Conservation (phyloP, 1,140 invertebrate genomes). For the Drosophila tropicalis region DNA sequence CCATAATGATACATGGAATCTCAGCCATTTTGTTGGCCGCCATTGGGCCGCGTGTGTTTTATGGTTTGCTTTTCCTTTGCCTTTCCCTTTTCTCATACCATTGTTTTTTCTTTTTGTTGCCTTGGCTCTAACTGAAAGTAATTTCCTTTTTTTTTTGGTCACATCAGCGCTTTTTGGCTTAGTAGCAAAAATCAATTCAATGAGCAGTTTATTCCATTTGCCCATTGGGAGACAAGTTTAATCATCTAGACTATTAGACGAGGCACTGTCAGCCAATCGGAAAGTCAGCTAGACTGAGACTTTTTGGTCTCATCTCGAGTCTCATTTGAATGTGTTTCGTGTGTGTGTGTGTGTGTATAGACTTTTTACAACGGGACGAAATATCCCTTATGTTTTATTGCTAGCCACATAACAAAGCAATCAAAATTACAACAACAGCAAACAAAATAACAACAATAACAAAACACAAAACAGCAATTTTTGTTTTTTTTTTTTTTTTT, state of each 20-base stretch:
- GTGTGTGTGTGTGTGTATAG: neutral
- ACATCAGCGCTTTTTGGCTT: constrained; percentile 66
- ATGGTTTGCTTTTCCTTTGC: constrained; percentile 45
- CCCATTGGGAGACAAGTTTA: constrained; percentile 55
- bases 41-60: constrained; percentile 77
- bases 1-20: constrained; percentile 72
- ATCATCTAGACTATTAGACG: constrained; percentile 67
- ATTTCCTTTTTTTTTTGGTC: constrained; percentile 39
- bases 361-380: neutral
- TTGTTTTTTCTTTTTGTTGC: constrained; percentile 37
- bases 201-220: constrained; percentile 65
- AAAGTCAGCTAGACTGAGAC: constrained; percentile 35
- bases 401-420: constrained; percentile 65
- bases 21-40: constrained; percentile 55
- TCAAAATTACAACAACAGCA: constrained; percentile 68
- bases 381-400: constrained; percentile 53
- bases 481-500: constrained; percentile 69
- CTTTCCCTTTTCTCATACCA: neutral
- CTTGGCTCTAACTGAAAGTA: constrained; percentile 14
- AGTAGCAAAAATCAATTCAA: constrained; percentile 57
- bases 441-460: constrained; percentile 6
- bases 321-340: constrained; percentile 48
- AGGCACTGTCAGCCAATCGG: constrained; percentile 46
- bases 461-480: constrained; percentile 64
- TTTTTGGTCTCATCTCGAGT: constrained; percentile 33